phyloP scores from a whole-genome alignment of 2,113 vertebrate species.

The Centrocercus urophasianus region DNA sequence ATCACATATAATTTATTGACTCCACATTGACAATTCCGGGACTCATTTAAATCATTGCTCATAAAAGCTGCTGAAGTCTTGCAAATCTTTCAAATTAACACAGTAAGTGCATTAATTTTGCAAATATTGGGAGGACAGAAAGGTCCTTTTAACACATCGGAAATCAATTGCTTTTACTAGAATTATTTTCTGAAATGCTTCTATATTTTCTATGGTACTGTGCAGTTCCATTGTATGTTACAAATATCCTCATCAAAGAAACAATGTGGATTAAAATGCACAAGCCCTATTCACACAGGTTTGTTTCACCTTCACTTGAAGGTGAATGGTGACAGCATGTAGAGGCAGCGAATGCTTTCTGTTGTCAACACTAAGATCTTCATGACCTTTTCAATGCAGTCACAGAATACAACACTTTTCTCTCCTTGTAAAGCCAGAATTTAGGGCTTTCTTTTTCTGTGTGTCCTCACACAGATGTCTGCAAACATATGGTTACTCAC shows the following conservation, averaged over 20 bases:
- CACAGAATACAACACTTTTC: not conserved
- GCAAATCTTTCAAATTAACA: constrained; percentile 61
- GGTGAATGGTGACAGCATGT: not conserved
- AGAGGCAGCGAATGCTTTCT: not conserved
- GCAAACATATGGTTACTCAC: not conserved
- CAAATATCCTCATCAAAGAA: not conserved
- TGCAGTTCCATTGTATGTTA: not conserved
- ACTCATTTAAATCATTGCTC: constrained; percentile 49
- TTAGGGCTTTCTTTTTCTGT: not conserved
- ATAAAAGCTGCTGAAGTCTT: constrained; percentile 58
- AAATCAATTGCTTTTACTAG: constrained; percentile 52
- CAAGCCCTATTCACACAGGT: not conserved
- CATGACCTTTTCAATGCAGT: constrained; percentile 8
- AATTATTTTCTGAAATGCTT: constrained; percentile 50
- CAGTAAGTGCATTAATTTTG: constrained; percentile 53
- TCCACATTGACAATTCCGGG: constrained; percentile 2
- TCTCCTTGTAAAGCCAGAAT: not conserved
- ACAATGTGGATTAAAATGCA: constrained; percentile 24
- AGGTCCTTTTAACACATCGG: constrained; percentile 41
- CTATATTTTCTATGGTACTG: constrained; percentile 6
- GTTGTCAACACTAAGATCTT: constrained; percentile 1
- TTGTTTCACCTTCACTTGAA: constrained; percentile 5
- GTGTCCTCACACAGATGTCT: not conserved
- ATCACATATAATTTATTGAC: constrained; percentile 35
- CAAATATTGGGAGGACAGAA: constrained; percentile 30